Conservation (phyloP, 2,113 vertebrate genomes). For the Ciconia boyciana region DNA sequence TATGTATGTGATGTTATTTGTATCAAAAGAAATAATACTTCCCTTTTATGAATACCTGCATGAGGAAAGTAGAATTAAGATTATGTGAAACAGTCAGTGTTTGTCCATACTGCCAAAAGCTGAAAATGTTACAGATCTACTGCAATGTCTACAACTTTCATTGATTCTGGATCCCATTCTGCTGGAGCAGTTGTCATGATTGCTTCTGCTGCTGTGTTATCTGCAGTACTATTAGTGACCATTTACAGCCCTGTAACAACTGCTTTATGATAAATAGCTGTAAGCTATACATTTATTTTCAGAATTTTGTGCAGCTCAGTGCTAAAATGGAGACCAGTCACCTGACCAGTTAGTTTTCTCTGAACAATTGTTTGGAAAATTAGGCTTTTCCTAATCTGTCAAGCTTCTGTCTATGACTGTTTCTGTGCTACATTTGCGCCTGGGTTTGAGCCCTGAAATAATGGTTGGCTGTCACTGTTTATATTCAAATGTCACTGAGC, state of each 20-base stretch:
- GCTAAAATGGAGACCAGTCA: background rate
- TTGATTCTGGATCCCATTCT: background rate
- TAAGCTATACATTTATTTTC: background rate
- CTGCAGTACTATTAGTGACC: background rate
- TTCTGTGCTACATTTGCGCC: fast-evolving
- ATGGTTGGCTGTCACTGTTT: background rate
- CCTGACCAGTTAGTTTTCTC: background rate
- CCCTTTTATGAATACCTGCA: background rate
- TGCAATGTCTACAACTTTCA: background rate
- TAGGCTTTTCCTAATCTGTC: background rate
- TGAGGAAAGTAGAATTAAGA: background rate
- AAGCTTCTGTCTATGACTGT: background rate
- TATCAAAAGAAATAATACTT: background rate
- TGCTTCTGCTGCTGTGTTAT: background rate
- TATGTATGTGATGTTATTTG: background rate
- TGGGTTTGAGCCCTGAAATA: background rate
- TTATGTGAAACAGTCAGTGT: background rate
- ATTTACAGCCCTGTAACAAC: background rate
- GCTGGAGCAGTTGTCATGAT: background rate
- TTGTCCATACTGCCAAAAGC: background rate
- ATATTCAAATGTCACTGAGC: fast-evolving
- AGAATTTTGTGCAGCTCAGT: background rate
- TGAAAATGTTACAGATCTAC: background rate
- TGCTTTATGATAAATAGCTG: background rate
- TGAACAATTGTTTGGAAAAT: background rate